These are phyloP conservation scores for Bucorvus abyssinicus DNA, from an alignment of 2,797 vertebrate species.

Conservation along the genomic window DNA sequence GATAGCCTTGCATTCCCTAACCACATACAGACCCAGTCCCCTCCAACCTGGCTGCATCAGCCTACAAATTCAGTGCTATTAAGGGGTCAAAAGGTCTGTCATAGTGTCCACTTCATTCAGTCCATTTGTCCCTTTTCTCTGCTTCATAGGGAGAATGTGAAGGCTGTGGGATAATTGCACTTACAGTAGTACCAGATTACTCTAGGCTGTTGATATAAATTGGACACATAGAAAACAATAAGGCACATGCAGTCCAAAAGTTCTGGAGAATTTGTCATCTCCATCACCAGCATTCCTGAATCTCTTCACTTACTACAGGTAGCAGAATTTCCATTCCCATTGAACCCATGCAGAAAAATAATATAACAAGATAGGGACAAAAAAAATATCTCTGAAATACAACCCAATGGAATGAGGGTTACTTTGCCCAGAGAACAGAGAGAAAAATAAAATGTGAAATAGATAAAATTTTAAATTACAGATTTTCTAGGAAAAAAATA, in stretches of 20 bases:
- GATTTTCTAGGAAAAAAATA: neutral
- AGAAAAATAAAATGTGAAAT: neutral
- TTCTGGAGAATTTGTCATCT: neutral
- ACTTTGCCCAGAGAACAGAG: neutral
- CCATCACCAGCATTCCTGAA: fast-evolving
- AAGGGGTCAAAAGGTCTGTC: too few species aligned
- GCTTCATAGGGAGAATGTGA: too few species aligned
- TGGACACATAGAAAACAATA: neutral
- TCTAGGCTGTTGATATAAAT: neutral
- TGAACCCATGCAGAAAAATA: neutral
- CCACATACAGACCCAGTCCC: fast-evolving
- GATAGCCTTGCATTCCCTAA: neutral
- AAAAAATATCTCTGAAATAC: neutral
- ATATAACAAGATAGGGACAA: neutral
- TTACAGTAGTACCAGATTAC: neutral
- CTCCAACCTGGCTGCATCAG: too few species aligned
- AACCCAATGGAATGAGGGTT: neutral
- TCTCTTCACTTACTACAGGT: neutral
- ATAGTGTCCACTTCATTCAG: too few species aligned
- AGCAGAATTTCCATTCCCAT: neutral
- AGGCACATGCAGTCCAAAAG: neutral
- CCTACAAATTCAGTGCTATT: too few species aligned
- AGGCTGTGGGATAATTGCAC: neutral
- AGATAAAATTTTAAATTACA: neutral
- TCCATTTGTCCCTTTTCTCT: too few species aligned